Conservation (phyloP, 2,888 invertebrate species). For the Poecilus cupreus region DNA sequence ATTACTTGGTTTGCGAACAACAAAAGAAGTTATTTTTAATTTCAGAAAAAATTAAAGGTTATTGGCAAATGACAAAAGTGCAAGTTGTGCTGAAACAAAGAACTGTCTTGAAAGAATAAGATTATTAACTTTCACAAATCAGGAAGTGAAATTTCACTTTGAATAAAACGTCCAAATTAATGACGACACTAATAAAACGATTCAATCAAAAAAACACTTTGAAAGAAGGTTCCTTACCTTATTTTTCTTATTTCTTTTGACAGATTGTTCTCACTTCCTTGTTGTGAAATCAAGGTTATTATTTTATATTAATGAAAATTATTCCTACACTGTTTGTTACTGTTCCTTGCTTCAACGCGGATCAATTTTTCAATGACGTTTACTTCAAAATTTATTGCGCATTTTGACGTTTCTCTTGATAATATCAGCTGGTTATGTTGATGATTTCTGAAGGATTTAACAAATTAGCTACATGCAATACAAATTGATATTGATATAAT, state of each 20-base stretch:
- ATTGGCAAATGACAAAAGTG: constrained; percentile 35
- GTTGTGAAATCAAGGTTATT: constrained; percentile 47
- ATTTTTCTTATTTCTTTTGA: constrained; percentile 39
- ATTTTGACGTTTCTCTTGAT: constrained; percentile 53
- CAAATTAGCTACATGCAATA: constrained; percentile 5
- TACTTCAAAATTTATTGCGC: constrained; percentile 56
- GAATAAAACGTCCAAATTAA: constrained; percentile 14
- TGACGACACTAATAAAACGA: constrained; percentile 18
- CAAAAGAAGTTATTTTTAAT: constrained; percentile 43
- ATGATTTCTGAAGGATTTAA: not conserved
- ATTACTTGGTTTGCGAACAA: not conserved
- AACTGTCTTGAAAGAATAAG: constrained; percentile 29
- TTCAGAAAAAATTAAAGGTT: constrained; percentile 33
- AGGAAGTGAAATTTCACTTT: constrained; percentile 57
- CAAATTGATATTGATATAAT: not conserved
- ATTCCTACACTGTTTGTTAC: constrained; percentile 42
- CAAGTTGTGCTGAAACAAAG: constrained; percentile 57
- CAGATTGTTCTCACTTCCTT: constrained; percentile 25
- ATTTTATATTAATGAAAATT: constrained; percentile 33
- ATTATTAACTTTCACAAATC: constrained; percentile 55
- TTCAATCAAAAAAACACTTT: not conserved
- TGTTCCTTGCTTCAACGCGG: constrained; percentile 55
- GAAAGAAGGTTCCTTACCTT: constrained; percentile 31
- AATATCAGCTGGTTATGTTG: constrained; percentile 39
- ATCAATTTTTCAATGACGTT: constrained; percentile 58